Percentiles rank a stretch among this genome's conserved stretches.
phyloP scores from a whole-genome alignment of 2,888 invertebrate species.

The Peribatodes rhomboidaria region DNA sequence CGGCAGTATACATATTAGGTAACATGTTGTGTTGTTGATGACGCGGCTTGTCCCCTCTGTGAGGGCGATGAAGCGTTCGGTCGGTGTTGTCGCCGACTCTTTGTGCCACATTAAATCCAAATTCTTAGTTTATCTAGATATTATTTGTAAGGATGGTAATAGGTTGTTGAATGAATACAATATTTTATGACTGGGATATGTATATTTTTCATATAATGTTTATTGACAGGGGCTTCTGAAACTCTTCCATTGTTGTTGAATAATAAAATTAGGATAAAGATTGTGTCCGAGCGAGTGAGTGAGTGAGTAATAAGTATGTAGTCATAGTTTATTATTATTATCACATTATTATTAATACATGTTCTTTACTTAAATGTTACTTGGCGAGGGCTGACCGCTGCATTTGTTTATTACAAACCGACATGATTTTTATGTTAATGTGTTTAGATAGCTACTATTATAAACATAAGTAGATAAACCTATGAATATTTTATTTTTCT shows the following conservation, averaged over 20 bases:
- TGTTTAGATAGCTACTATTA: not conserved
- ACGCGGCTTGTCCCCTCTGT: slow-evolving; percentile 58
- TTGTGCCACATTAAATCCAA: slow-evolving; percentile 53
- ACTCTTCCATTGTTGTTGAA: slow-evolving; percentile 81
- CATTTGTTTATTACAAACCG: not conserved
- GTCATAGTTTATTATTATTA: slow-evolving; percentile 53
- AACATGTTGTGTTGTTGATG: not conserved
- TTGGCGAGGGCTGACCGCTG: slow-evolving; percentile 38
- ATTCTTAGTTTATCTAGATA: slow-evolving; percentile 43
- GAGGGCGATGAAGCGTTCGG: slow-evolving; percentile 50
- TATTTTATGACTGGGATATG: slow-evolving; percentile 48
- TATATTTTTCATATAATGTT: slow-evolving; percentile 63
- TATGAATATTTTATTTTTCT: slow-evolving; percentile 73
- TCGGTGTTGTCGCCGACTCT: slow-evolving; percentile 35
- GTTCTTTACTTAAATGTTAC: slow-evolving; percentile 49
- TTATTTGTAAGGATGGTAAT: slow-evolving; percentile 44
- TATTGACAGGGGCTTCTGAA: slow-evolving; percentile 73
- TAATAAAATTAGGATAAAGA: slow-evolving; percentile 53
- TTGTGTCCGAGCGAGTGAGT: slow-evolving; percentile 60
- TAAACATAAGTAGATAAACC: slow-evolving; percentile 7
- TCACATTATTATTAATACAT: slow-evolving; percentile 55
- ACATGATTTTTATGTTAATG: not conserved
- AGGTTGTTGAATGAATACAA: slow-evolving; percentile 46
- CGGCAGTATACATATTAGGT: not conserved
- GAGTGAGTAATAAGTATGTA: slow-evolving; percentile 42